phyloP scores from a whole-genome alignment of 2,797 vertebrate genomes.

The Numenius phaeopus region DNA sequence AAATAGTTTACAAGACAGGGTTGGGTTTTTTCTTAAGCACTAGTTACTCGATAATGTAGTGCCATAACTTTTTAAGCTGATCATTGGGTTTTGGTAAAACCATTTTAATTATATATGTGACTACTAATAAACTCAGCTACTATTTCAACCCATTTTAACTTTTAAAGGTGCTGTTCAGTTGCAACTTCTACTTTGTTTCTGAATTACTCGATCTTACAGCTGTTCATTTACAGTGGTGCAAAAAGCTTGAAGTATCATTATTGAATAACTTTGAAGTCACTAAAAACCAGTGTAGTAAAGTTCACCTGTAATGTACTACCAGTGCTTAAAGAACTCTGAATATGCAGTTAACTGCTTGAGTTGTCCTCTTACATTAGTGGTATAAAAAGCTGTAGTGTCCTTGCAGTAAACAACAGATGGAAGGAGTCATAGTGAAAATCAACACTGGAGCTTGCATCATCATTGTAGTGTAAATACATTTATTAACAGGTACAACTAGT shows the following conservation, averaged over 20 bases:
- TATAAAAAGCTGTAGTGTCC: background rate
- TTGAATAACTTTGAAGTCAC: background rate
- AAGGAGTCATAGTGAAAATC: background rate
- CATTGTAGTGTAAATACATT: background rate
- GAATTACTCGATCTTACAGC: background rate
- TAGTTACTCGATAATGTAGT: background rate
- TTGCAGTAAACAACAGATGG: background rate
- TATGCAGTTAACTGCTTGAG: background rate
- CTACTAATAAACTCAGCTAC: background rate
- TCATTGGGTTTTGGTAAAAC: background rate
- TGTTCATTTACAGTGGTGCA: background rate
- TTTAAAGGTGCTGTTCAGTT: background rate
- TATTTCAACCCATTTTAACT: background rate
- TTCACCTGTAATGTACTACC: background rate
- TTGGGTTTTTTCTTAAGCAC: background rate
- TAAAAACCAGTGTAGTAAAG: background rate
- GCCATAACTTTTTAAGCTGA: background rate
- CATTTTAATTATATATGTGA: rapidly evolving
- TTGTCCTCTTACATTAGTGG: background rate
- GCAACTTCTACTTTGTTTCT: background rate
- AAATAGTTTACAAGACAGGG: background rate
- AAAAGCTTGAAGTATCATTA: background rate
- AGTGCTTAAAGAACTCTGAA: background rate
- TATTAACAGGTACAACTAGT: background rate
- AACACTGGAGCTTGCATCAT: background rate